These are phyloP conservation scores for Choreutis nemorana DNA, from an alignment of 2,888 invertebrate genomes.

Conservation along the genomic window DNA sequence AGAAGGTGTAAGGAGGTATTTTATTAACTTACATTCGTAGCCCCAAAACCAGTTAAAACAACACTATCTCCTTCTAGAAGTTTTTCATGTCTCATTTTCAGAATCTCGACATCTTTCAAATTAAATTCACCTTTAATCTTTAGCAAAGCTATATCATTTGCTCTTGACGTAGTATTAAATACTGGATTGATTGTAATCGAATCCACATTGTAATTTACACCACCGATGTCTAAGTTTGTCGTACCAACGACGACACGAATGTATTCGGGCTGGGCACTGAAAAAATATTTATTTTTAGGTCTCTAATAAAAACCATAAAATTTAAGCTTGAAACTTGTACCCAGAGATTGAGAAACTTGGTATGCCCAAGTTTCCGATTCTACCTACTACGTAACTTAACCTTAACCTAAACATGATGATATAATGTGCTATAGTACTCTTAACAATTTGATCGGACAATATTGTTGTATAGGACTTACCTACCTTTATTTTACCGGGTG, in stretches of 20 bases:
- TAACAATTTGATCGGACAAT: no score
- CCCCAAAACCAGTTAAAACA: conserved; percentile 43
- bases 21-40: conserved; percentile 25
- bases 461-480: no score
- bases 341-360: no score
- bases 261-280: conserved; percentile 30
- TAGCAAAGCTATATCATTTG: conserved; percentile 43
- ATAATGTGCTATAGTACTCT: no score
- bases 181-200: conserved; percentile 25
- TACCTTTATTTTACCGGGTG: no score
- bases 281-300: conserved; percentile 16
- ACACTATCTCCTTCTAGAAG: conserved; percentile 33
- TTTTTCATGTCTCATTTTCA: conserved; percentile 20
- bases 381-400: no score
- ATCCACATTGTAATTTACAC: conserved; percentile 22
- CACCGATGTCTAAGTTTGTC: conserved; percentile 32
- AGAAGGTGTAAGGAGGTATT: neutral
- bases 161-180: conserved; percentile 24
- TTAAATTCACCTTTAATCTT: conserved; percentile 29
- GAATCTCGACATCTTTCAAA: conserved; percentile 18
- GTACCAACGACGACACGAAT: conserved; percentile 44
- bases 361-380: no score
- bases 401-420: no score
- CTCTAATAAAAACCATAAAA: no score
- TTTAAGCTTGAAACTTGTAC: no score